A percentile compares a stretch with the other conserved stretches of the same genome.
These are phyloP conservation scores for Tipula helvola DNA, from an alignment of 2,888 invertebrate genomes.

Conservation along the genomic window DNA sequence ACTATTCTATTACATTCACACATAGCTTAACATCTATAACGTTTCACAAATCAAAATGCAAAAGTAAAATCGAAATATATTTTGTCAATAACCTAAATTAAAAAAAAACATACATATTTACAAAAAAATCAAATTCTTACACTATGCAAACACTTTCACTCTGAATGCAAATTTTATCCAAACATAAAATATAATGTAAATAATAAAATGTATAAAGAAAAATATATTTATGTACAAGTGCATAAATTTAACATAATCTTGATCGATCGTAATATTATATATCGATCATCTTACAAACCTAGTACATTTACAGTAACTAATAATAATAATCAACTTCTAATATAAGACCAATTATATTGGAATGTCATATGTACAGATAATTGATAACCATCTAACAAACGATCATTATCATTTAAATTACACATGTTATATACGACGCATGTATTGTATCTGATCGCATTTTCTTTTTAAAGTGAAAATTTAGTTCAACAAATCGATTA, in stretches of 20 bases:
- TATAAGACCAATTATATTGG: neutral
- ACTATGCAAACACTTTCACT: neutral
- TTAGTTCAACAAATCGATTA: neutral
- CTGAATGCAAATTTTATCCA: neutral
- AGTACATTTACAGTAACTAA: neutral
- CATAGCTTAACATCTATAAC: too few relatives aligned
- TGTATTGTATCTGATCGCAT: neutral
- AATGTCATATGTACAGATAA: neutral
- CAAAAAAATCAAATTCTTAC: neutral
- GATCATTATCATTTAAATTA: neutral
- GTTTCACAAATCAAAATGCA: too few relatives aligned
- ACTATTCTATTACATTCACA: too few relatives aligned
- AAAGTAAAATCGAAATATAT: neutral
- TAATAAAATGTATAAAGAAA: neutral
- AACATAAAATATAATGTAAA: neutral
- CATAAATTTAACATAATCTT: neutral
- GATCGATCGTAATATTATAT: neutral
- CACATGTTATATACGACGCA: neutral
- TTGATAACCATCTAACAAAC: neutral
- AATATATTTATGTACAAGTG: neutral
- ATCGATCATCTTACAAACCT: neutral
- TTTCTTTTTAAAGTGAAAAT: neutral
- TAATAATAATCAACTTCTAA: neutral
- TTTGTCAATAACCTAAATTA: neutral
- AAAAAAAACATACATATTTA: neutral